phyloP scores from a whole-genome alignment of 2,888 invertebrate species.

The Siphlonurus alternatus region DNA sequence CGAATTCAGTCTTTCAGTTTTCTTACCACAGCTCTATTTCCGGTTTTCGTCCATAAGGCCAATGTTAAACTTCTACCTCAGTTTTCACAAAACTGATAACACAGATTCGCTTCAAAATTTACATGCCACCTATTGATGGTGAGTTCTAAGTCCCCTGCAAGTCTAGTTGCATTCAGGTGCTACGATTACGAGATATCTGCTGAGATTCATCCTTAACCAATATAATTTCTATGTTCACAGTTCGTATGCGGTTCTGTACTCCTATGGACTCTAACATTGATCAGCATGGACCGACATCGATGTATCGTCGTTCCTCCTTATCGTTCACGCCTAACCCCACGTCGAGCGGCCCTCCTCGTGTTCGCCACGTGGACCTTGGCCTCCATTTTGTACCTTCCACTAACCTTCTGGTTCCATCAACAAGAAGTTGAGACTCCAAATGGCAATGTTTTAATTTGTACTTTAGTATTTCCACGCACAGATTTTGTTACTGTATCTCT shows the following conservation, averaged over 20 bases:
- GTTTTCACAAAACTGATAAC: no score
- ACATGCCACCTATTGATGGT: no score
- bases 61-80: no score
- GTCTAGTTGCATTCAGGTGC: no score
- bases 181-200: no score
- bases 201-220: no score
- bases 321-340: slow-evolving; percentile 31
- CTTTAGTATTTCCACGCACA: slow-evolving; percentile 34
- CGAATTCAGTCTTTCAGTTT: no score
- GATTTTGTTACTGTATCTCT: slow-evolving; percentile 30
- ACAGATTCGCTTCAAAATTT: no score
- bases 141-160: no score
- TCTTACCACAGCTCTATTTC: no score
- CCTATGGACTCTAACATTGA: slow-evolving; percentile 37
- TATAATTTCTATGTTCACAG: slow-evolving; percentile 24
- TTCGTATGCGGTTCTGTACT: slow-evolving; percentile 38
- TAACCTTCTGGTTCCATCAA: slow-evolving; percentile 33
- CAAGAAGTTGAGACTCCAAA: slow-evolving; percentile 10
- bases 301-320: slow-evolving; percentile 38
- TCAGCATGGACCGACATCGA: slow-evolving; percentile 37
- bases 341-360: slow-evolving; percentile 21
- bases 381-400: slow-evolving; percentile 31
- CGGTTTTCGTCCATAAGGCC: no score
- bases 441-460: slow-evolving; percentile 26
- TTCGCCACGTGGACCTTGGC: slow-evolving; percentile 32